Evolutionary conservation across 2,113 vertebrate genomes (phyloP), one percentile per base, ranked within the genome.

Genomic region (Ophthalmolycus amberensis): DNA sequence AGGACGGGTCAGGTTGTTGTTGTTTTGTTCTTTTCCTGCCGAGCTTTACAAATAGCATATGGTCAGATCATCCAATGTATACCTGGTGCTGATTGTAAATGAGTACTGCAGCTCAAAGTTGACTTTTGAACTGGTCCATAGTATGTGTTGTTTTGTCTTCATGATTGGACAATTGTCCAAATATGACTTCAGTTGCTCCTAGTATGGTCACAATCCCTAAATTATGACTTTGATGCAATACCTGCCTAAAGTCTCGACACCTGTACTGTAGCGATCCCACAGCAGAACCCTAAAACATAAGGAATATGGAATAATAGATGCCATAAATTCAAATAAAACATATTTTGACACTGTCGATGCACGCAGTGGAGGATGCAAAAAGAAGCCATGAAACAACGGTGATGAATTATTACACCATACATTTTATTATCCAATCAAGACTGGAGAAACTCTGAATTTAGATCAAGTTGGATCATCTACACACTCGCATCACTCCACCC

Each of bases 41-140:
- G 12, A 9, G 34, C 62, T 64, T 83, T 18, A 63, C 70, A 75
- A 75, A 64, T 81, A 44, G 34, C 18, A 42, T 56, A 63, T 67
- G 67, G 71, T 79, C 58, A 58, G 71, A 9, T 42, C 59, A 54
- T 67, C 52, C 50, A 22, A 4, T 62, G 38, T 1, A 52, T 75
- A 22, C 62, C 37, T 42, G 63, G 32, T 71, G 71, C 70, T 56
- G 71, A 79, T 60, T 67, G 11, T 62, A 75, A 79, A 71, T 34
- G 16, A 79, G 29, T 74, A 70, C 27, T 20, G 22, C 18, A 58
- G 22, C 62, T 37, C 0, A 50, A 40, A 60, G 12, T n/a, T 6
- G 15, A 65, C 18, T 9, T 40, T 69, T 18, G 11, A n/a, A n/a
- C 1, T 22, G 20, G 6, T 40, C 4, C 20, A 1, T 71, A 15